phyloP scores from a whole-genome alignment of 2,113 vertebrate species.

The Coptodon rendalli region DNA sequence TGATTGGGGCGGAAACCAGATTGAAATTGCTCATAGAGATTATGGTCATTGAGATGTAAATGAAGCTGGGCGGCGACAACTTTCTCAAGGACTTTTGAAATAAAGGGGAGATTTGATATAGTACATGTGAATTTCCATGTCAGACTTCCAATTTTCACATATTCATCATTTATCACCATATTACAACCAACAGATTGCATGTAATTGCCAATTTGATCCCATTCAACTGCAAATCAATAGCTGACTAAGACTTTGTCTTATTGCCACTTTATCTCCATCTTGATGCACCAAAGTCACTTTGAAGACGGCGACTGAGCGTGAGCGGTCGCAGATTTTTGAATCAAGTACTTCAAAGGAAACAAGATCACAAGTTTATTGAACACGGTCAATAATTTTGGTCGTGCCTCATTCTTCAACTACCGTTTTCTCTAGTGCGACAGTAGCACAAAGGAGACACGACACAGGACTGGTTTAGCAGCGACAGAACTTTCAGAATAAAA shows the following conservation, averaged over 20 bases:
- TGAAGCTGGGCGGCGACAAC: too few species aligned
- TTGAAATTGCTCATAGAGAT: too few species aligned
- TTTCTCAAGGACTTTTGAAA: too few species aligned
- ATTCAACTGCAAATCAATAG: rapidly evolving
- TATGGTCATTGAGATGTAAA: too few species aligned
- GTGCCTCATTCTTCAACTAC: not conserved
- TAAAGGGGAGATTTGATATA: too few species aligned
- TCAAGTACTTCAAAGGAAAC: rapidly evolving
- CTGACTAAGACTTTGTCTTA: not conserved
- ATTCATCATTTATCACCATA: not conserved
- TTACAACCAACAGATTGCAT: not conserved
- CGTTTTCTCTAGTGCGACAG: not conserved
- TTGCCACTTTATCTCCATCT: not conserved
- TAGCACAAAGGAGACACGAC: not conserved
- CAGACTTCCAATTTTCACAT: not conserved
- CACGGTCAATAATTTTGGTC: rapidly evolving
- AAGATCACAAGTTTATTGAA: not conserved
- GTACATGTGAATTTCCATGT: not conserved
- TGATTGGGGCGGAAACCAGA: too few species aligned
- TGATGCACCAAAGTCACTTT: not conserved
- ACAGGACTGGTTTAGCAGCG: rapidly evolving
- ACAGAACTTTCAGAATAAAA: not conserved
- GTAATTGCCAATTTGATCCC: not conserved
- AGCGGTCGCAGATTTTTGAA: rapidly evolving
- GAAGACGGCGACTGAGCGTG: rapidly evolving